These are phyloP conservation scores for Folsomia manolachei DNA, from an alignment of 2,888 invertebrate species.

Conservation along the genomic window DNA sequence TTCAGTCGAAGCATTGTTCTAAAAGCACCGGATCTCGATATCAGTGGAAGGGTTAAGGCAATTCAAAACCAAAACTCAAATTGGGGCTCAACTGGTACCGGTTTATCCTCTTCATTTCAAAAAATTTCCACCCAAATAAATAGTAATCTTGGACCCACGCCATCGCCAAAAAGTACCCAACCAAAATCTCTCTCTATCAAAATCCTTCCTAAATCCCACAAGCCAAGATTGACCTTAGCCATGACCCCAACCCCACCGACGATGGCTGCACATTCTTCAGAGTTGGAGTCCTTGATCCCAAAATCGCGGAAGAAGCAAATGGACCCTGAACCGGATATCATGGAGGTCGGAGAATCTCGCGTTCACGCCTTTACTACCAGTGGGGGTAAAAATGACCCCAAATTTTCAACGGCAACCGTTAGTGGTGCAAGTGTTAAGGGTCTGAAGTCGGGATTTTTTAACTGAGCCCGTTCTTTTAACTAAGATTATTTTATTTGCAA, in stretches of 20 bases:
- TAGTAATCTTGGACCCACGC: background rate
- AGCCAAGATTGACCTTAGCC: background rate
- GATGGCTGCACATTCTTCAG: background rate
- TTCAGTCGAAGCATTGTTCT: conserved; percentile 41
- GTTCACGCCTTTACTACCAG: background rate
- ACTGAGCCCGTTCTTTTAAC: too few relatives aligned
- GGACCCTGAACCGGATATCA: background rate
- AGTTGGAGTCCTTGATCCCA: conserved; percentile 4
- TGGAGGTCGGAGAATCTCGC: conserved; percentile 1
- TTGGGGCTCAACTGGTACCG: background rate
- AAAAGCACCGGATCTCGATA: conserved; percentile 14
- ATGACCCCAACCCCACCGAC: background rate
- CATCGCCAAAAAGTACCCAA: background rate
- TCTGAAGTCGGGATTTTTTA: background rate
- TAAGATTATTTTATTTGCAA: background rate
- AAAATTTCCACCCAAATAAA: too few relatives aligned
- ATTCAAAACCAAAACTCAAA: background rate
- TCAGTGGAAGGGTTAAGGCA: background rate
- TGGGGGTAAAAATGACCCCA: too few relatives aligned
- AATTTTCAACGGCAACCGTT: too few relatives aligned
- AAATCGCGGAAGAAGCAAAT: background rate
- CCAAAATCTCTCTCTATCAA: conserved; percentile 17
- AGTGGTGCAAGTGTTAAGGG: background rate
- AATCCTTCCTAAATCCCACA: conserved; percentile 12
- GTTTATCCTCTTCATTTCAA: background rate